Evolutionary conservation across 1,140 invertebrate species (phyloP).

Genomic region (Pogonomyrmex barbatus): DNA sequence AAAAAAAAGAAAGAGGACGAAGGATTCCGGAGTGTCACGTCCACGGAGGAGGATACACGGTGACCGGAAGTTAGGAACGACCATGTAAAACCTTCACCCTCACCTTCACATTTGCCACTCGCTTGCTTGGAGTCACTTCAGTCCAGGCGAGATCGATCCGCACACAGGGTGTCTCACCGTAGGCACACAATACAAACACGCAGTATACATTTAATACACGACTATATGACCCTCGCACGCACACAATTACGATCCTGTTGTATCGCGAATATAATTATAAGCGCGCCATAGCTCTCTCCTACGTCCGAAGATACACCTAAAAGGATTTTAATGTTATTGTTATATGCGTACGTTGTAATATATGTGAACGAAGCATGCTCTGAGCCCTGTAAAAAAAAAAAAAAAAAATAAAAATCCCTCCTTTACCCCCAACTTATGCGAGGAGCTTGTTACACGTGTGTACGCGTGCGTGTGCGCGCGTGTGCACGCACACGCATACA

Average conservation of each 20-base stretch:
- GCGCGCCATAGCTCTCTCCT: slow-evolving; percentile 52
- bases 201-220: slow-evolving; percentile 9
- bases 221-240: slow-evolving; percentile 58
- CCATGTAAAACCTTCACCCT: slow-evolving; percentile 39
- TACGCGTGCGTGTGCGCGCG: not conserved
- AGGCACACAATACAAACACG: not conserved
- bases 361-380: slow-evolving; percentile 61
- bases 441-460: slow-evolving; percentile 47
- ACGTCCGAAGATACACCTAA: slow-evolving; percentile 56
- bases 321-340: slow-evolving; percentile 59
- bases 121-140: slow-evolving; percentile 37
- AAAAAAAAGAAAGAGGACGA: not conserved
- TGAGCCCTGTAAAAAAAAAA: slow-evolving; percentile 51
- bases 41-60: slow-evolving; percentile 2
- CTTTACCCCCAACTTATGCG: slow-evolving; percentile 38
- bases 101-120: slow-evolving; percentile 24
- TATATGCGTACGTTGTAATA: slow-evolving; percentile 64
- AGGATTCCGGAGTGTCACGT: no score
- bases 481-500: not conserved
- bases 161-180: slow-evolving; percentile 33
- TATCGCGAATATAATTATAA: slow-evolving; percentile 56
- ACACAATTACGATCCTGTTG: slow-evolving; percentile 50
- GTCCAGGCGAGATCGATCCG: slow-evolving; percentile 47
- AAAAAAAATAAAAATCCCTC: slow-evolving; percentile 52
- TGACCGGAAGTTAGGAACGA: slow-evolving; percentile 35